Conservation (phyloP, 1,140 invertebrate species). For the Metopolophium dirhodum region DNA sequence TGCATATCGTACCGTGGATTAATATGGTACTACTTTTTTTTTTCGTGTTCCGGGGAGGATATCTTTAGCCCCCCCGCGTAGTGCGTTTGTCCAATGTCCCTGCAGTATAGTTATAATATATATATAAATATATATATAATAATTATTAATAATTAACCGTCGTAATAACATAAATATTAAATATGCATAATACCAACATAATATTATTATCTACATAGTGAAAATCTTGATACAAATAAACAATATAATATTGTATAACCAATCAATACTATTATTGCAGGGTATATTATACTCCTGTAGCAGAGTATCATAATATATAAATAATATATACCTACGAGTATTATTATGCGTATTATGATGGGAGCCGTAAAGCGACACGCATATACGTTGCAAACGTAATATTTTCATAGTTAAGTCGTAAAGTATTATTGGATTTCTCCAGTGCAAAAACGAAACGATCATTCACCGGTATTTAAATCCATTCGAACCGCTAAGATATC, state of each 20-base stretch:
- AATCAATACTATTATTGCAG: background rate
- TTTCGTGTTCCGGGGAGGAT: background rate
- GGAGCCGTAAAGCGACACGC: conserved; percentile 1
- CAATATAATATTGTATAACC: background rate
- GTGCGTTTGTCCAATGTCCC: background rate
- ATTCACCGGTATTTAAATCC: background rate
- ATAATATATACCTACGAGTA: background rate
- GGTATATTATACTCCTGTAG: background rate
- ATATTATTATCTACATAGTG: too few species aligned
- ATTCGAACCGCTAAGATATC: background rate
- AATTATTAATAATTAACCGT: background rate
- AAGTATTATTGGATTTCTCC: conserved; percentile 32
- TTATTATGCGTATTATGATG: background rate
- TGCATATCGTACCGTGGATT: background rate
- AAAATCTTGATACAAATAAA: background rate
- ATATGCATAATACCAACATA: background rate
- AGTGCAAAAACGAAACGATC: conserved; percentile 10
- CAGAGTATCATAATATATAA: background rate
- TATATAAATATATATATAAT: background rate
- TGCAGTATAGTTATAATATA: background rate
- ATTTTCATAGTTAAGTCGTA: background rate
- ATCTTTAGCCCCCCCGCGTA: background rate
- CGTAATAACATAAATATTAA: background rate
- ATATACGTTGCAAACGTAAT: background rate
- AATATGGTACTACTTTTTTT: background rate